These are phyloP conservation scores for Unio delphinus DNA, from an alignment of 2,888 invertebrate genomes.

Conservation along the genomic window DNA sequence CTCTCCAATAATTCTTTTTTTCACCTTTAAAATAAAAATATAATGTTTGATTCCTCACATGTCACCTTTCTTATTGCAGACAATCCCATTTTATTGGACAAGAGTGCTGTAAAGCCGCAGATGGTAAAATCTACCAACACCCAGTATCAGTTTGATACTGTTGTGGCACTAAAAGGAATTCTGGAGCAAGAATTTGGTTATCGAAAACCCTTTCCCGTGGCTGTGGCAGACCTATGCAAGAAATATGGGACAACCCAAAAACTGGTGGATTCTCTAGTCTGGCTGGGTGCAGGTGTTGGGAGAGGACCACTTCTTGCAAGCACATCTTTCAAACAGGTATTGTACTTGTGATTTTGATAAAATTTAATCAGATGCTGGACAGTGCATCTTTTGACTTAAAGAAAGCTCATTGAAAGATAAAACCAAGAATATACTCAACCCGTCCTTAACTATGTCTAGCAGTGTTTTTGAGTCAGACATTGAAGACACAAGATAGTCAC, in stretches of 20 bases:
- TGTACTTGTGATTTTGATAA: slow-evolving; percentile 1
- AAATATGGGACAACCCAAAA: slow-evolving; percentile 29
- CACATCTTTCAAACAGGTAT: slow-evolving; percentile 52
- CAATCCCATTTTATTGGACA: slow-evolving; percentile 28
- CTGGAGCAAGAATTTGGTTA: slow-evolving; percentile 63
- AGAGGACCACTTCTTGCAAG: slow-evolving; percentile 53
- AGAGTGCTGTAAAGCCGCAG: slow-evolving; percentile 18
- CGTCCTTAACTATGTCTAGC: too few species aligned
- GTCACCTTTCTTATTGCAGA: slow-evolving; percentile 16
- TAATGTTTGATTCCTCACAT: too few species aligned
- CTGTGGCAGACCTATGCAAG: slow-evolving; percentile 41
- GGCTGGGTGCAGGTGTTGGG: slow-evolving; percentile 60
- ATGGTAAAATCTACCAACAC: slow-evolving; percentile 48
- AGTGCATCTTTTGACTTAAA: background rate
- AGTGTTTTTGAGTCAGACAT: too few species aligned
- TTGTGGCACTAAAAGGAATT: slow-evolving; percentile 48
- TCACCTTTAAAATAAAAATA: too few species aligned
- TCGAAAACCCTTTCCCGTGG: slow-evolving; percentile 51
- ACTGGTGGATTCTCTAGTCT: slow-evolving; percentile 34
- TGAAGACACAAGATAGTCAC: too few species aligned
- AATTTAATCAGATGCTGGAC: background rate
- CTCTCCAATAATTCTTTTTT: too few species aligned
- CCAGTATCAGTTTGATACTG: slow-evolving; percentile 52
- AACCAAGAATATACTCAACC: too few species aligned
- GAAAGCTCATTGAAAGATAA: background rate